A percentile compares a stretch with the other conserved stretches of the same genome.
These are phyloP conservation scores for Drosophila neoperkinsi DNA, from an alignment of 2,888 invertebrate genomes.

Conservation along the genomic window DNA sequence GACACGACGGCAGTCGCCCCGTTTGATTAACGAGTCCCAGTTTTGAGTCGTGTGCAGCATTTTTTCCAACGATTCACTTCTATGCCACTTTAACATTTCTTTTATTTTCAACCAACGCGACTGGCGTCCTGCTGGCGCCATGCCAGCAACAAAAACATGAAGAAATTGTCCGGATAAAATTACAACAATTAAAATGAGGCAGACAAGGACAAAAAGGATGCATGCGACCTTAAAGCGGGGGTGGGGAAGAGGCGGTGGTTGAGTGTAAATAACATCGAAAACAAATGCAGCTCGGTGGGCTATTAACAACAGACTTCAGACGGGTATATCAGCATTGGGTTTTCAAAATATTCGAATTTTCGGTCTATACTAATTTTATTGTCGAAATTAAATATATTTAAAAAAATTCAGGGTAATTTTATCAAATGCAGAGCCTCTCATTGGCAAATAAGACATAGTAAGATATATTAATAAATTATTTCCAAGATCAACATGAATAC, in stretches of 20 bases:
- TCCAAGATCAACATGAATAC: background rate
- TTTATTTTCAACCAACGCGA: slow-evolving; percentile 44
- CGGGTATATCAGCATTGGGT: slow-evolving; percentile 22
- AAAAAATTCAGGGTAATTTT: background rate
- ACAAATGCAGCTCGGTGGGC: slow-evolving; percentile 50
- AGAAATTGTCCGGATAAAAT: slow-evolving; percentile 45
- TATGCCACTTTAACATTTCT: slow-evolving; percentile 65
- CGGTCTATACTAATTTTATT: no score
- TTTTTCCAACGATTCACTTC: slow-evolving; percentile 39
- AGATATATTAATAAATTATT: background rate
- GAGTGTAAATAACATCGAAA: slow-evolving; percentile 52
- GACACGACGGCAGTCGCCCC: slow-evolving; percentile 26
- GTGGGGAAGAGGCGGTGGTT: background rate
- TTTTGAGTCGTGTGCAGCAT: slow-evolving; percentile 55
- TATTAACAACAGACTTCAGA: slow-evolving; percentile 27
- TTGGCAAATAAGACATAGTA: background rate
- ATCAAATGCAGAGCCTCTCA: background rate
- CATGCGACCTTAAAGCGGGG: slow-evolving; percentile 3
- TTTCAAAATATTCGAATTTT: background rate
- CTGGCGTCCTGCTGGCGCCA: slow-evolving; percentile 69
- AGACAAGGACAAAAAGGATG: slow-evolving; percentile 26
- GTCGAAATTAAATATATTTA: background rate
- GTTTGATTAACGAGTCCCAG: slow-evolving; percentile 45
- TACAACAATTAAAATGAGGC: slow-evolving; percentile 74
- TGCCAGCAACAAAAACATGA: slow-evolving; percentile 33